Percentiles rank a stretch among this genome's conserved stretches.
Evolutionary conservation across 2,888 invertebrate genomes (phyloP).

Genomic region (Agapostemon virescens): DNA sequence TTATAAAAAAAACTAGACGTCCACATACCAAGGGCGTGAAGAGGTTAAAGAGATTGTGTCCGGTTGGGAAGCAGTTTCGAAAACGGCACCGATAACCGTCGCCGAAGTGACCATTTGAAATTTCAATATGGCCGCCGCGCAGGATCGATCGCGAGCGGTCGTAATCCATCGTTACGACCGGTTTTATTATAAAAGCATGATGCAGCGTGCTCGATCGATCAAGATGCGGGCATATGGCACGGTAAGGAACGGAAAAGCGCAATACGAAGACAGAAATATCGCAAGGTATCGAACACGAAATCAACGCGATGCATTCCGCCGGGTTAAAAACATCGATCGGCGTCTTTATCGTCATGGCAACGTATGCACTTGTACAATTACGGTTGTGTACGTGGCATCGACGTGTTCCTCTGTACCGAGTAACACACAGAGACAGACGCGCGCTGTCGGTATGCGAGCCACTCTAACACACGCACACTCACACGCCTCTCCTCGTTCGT

Average conservation of each 20-base stretch:
- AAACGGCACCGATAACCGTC: not conserved
- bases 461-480: not conserved
- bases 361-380: slow-evolving; percentile 65
- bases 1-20: too few relatives aligned
- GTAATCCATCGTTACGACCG: not conserved
- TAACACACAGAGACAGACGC: not conserved
- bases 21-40: too few relatives aligned
- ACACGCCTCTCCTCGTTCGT: not conserved
- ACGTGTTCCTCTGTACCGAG: slow-evolving; percentile 12
- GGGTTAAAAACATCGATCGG: slow-evolving; percentile 68
- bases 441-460: not conserved
- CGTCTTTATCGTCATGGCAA: slow-evolving; percentile 71
- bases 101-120: not conserved
- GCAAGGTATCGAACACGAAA: slow-evolving; percentile 55
- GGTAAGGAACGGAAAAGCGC: slow-evolving; percentile 53
- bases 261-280: slow-evolving; percentile 60
- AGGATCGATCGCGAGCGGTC: not conserved
- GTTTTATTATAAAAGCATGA: slow-evolving; percentile 27
- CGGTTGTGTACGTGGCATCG: slow-evolving; percentile 32
- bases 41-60: not conserved
- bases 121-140: not conserved
- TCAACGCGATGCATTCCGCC: slow-evolving; percentile 61
- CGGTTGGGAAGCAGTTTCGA: not conserved
- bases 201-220: slow-evolving; percentile 34
- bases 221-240: slow-evolving; percentile 33